A percentile compares a stretch with the other conserved stretches of the same genome.
Evolutionary conservation across 2,888 invertebrate species (phyloP).

Genomic region (Ctenicera cuprea): DNA sequence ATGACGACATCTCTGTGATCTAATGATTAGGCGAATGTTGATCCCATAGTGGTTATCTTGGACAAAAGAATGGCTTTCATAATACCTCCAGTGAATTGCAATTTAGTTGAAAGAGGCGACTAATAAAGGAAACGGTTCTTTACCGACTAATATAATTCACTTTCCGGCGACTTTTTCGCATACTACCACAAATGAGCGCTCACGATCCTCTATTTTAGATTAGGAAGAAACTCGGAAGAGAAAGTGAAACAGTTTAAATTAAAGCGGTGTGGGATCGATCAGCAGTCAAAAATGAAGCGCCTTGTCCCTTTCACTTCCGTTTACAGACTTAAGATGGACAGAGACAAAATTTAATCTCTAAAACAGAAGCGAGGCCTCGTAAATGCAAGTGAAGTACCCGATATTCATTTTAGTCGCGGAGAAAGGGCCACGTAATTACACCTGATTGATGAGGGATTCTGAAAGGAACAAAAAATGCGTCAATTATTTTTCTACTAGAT

Average conservation of each 20-base stretch:
- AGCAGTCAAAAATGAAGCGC: constrained; percentile 35
- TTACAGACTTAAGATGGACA: neutral
- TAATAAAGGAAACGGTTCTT: constrained; percentile 31
- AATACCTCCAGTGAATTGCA: constrained; percentile 14
- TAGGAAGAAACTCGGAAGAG: constrained; percentile 50
- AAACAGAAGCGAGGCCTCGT: constrained; percentile 3
- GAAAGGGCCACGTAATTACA: constrained; percentile 22
- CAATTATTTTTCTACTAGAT: constrained; percentile 3
- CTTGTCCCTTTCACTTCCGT: constrained; percentile 46
- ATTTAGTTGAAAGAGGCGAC: constrained; percentile 13
- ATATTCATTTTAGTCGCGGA: constrained; percentile 3
- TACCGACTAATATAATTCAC: constrained; percentile 29
- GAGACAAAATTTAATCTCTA: constrained; percentile 22
- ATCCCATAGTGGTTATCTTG: constrained; percentile 5
- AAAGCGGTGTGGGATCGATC: constrained; percentile 38
- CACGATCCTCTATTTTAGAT: constrained; percentile 36
- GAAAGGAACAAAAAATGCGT: neutral
- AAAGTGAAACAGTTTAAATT: constrained; percentile 50
- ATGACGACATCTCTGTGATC: neutral
- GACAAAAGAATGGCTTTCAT: constrained; percentile 28
- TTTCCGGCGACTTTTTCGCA: constrained; percentile 38
- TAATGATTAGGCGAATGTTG: constrained; percentile 1
- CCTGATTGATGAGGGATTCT: constrained; percentile 15
- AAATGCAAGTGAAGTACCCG: constrained; percentile 17
- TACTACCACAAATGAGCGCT: constrained; percentile 36